A percentile compares a stretch with the other conserved stretches of the same genome.
These are phyloP conservation scores for Agrochola circellaris DNA, from an alignment of 2,888 invertebrate genomes.

Conservation along the genomic window DNA sequence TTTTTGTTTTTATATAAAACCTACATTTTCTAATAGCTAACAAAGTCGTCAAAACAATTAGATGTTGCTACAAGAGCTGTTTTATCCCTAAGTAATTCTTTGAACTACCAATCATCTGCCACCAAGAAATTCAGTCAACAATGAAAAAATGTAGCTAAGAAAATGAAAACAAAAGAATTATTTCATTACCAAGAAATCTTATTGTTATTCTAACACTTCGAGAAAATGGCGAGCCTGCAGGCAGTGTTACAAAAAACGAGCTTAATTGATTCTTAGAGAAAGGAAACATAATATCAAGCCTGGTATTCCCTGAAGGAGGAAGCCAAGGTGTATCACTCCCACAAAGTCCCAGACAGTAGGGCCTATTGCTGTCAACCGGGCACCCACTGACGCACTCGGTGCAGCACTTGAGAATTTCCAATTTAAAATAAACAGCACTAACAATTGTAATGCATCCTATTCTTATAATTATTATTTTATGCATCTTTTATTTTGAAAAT, in stretches of 20 bases:
- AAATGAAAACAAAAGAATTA: slow-evolving; percentile 2
- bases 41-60: not conserved
- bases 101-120: slow-evolving; percentile 8
- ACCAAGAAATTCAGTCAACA: slow-evolving; percentile 2
- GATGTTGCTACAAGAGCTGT: not conserved
- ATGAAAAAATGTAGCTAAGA: not conserved
- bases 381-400: not conserved
- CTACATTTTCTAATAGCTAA: not conserved
- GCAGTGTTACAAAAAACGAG: slow-evolving; percentile 1
- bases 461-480: not conserved
- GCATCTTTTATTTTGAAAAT: not conserved
- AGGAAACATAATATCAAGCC: not conserved
- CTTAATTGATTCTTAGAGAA: slow-evolving; percentile 8
- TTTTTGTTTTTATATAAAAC: too few species aligned
- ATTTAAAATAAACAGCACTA: not conserved
- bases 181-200: slow-evolving; percentile 3
- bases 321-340: too few species aligned
- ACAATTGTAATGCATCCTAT: not conserved
- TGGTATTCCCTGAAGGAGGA: not conserved
- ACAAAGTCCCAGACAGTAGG: not conserved
- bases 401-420: not conserved
- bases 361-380: not conserved
- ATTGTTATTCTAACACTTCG: slow-evolving; percentile 9
- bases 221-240: not conserved
- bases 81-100: not conserved